Conservation (phyloP, 2,888 invertebrate genomes). For the Drosophila borborema region DNA sequence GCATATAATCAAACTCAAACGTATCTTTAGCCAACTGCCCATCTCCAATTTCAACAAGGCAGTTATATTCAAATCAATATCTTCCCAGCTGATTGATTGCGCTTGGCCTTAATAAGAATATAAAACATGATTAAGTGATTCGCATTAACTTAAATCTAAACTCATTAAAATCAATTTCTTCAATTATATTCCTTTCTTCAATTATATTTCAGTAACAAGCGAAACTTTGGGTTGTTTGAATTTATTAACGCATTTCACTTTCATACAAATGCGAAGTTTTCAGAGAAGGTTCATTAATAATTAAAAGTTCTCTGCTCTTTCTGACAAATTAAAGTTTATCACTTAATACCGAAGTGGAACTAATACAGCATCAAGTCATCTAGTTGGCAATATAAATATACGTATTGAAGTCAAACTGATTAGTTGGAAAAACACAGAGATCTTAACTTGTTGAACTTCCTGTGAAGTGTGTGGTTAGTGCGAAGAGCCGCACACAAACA, state of each 20-base stretch:
- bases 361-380: conserved; percentile 4
- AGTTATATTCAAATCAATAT: conserved; percentile 24
- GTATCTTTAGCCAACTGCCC: background rate
- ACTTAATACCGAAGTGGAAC: conserved; percentile 2
- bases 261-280: background rate
- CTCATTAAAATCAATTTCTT: conserved; percentile 5
- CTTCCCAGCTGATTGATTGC: conserved; percentile 10
- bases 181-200: background rate
- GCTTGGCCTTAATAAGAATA: background rate
- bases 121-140: conserved; percentile 1
- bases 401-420: conserved; percentile 43
- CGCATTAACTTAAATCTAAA: conserved; percentile 3
- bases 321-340: conserved; percentile 1
- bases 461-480: conserved; percentile 49
- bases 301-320: background rate
- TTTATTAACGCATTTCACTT: background rate
- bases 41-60: conserved; percentile 3
- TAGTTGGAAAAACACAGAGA: conserved; percentile 62
- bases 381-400: conserved; percentile 31
- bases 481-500: conserved; percentile 16
- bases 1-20: conserved; percentile 20
- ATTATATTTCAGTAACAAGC: background rate
- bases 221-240: background rate
- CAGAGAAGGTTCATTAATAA: background rate
- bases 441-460: conserved; percentile 62